Evolutionary conservation across 2,888 invertebrate genomes (phyloP).

Genomic region (Mystacides longicornis): DNA sequence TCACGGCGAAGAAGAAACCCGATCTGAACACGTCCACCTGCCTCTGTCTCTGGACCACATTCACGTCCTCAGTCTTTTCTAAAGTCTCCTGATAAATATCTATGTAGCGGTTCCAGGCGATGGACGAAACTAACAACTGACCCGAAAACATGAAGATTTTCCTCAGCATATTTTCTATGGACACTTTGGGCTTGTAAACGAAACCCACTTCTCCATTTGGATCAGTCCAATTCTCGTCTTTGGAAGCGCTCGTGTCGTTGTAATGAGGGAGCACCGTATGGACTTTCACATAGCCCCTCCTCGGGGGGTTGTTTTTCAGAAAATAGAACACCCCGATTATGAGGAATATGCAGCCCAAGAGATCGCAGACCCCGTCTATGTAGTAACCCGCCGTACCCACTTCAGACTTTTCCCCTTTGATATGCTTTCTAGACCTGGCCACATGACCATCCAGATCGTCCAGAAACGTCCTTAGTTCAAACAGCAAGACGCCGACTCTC

Average conservation of each 20-base stretch:
- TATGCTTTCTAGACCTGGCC: conserved; percentile 66
- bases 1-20: conserved; percentile 64
- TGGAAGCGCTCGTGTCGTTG: conserved; percentile 41
- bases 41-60: conserved; percentile 45
- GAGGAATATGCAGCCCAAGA: conserved; percentile 65
- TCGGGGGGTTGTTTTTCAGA: conserved; percentile 64
- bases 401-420: conserved; percentile 70
- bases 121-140: conserved; percentile 65
- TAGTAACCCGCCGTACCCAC: conserved; percentile 76
- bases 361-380: conserved; percentile 77
- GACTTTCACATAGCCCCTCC: conserved; percentile 64
- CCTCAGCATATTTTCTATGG: conserved; percentile 57
- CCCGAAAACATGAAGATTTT: conserved; percentile 60
- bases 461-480: conserved; percentile 73
- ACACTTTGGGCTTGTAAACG: conserved; percentile 60
- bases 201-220: conserved; percentile 44
- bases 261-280: conserved; percentile 48
- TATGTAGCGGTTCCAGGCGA: conserved; percentile 80
- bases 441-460: conserved; percentile 85
- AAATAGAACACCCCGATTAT: conserved; percentile 62
- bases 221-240: conserved; percentile 33
- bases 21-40: conserved; percentile 60
- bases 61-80: conserved; percentile 51
- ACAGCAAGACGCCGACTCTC: conserved; percentile 66
- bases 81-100: conserved; percentile 70